phyloP scores from a whole-genome alignment of 2,113 vertebrate species.

The Centrocercus urophasianus region DNA sequence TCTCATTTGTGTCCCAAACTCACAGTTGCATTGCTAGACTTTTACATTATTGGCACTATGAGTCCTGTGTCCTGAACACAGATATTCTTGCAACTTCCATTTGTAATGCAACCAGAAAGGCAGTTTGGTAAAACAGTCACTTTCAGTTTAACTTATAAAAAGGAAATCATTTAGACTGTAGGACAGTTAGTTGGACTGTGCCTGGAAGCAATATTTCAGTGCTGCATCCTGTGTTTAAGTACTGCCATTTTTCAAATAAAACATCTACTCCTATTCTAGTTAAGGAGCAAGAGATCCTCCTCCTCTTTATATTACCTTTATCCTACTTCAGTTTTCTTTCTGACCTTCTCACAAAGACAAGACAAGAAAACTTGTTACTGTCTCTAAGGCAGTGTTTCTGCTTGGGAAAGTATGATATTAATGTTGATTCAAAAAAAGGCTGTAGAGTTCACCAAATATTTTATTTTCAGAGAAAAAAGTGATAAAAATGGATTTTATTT shows the following conservation, averaged over 20 bases:
- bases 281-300: not conserved
- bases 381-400: not conserved
- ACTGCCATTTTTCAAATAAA: constrained; percentile 8
- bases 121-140: not conserved
- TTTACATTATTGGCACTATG: not conserved
- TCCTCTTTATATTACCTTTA: not conserved
- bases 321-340: not conserved
- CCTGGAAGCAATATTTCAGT: not conserved
- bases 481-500: not conserved
- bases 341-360: not conserved
- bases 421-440: not conserved
- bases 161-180: not conserved
- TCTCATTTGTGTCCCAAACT: not conserved
- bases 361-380: not conserved
- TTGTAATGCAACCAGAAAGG: not conserved
- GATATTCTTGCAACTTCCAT: not conserved
- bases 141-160: constrained; percentile 12
- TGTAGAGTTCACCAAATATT: not conserved
- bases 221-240: not conserved
- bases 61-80: not conserved
- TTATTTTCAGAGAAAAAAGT: not conserved
- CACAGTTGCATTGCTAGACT: not conserved
- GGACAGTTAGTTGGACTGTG: not conserved
- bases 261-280: not conserved
- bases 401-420: not conserved